Conservation (phyloP, 2,888 invertebrate species). For the Oxycera nigricornis region DNA sequence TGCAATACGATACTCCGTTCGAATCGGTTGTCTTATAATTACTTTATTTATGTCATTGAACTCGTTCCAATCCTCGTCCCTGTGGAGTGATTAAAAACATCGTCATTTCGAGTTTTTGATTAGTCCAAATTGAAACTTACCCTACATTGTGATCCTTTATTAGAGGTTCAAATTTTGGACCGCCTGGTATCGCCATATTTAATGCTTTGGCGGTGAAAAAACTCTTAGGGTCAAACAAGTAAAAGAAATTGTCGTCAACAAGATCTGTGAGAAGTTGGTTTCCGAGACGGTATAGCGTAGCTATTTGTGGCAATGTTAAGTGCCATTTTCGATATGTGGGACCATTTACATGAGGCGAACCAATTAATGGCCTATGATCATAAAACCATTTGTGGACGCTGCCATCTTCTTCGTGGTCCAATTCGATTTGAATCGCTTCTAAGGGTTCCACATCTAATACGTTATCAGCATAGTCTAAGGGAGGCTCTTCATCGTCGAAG, state of each 20-base stretch:
- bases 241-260: slow-evolving; percentile 98
- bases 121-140: slow-evolving; percentile 63
- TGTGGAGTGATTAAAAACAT: slow-evolving; percentile 57
- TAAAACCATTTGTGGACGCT: slow-evolving; percentile 97
- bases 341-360: slow-evolving; percentile 93
- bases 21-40: slow-evolving; percentile 96
- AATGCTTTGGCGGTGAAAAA: slow-evolving; percentile 99
- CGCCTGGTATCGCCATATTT: slow-evolving; percentile 99
- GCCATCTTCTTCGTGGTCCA: slow-evolving; percentile 93
- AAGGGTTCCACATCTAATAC: slow-evolving; percentile 98
- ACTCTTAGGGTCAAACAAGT: slow-evolving; percentile 98
- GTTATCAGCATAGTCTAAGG: slow-evolving; percentile 98
- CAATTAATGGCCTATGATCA: slow-evolving; percentile 94
- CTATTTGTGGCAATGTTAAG: slow-evolving; percentile 94
- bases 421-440: slow-evolving; percentile 98
- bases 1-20: slow-evolving; percentile 99
- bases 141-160: slow-evolving; percentile 97
- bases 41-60: slow-evolving; percentile 99
- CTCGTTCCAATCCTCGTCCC: slow-evolving; percentile 99
- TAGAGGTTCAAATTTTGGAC: slow-evolving; percentile 98
- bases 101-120: slow-evolving; percentile 10
- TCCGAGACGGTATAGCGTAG: slow-evolving; percentile 94
- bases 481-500: slow-evolving; percentile 99
- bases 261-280: slow-evolving; percentile 98
- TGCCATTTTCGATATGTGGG: slow-evolving; percentile 98